These are phyloP conservation scores for Eulithis prunata DNA, from an alignment of 2,888 invertebrate genomes.

Conservation along the genomic window DNA sequence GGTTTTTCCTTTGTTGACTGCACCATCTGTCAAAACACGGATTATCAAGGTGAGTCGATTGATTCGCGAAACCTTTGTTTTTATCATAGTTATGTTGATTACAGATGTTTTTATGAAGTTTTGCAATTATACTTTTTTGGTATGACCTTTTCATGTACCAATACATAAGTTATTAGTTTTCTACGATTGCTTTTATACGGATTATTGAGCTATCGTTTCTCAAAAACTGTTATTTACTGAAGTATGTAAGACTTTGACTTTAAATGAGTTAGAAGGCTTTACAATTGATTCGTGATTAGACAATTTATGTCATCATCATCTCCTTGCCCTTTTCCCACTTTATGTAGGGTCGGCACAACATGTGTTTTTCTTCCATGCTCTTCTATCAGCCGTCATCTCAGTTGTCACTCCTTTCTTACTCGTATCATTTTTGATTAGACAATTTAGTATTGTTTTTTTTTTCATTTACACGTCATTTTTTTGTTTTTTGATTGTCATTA, in stretches of 20 bases:
- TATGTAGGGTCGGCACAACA: too few relatives aligned
- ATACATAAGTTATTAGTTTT: neutral
- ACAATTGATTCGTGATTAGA: too few relatives aligned
- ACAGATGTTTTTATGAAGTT: slow-evolving; percentile 6
- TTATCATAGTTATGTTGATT: slow-evolving; percentile 14
- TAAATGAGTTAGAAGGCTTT: slow-evolving; percentile 48
- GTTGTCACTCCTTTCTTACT: too few relatives aligned
- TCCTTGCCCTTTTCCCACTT: too few relatives aligned
- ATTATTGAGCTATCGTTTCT: neutral
- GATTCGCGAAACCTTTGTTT: slow-evolving; percentile 54
- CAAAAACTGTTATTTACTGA: neutral
- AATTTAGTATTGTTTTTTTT: too few relatives aligned
- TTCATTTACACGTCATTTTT: too few relatives aligned
- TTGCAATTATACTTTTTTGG: slow-evolving; percentile 7
- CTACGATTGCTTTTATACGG: neutral
- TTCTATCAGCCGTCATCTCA: too few relatives aligned
- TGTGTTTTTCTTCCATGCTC: too few relatives aligned
- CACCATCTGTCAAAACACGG: slow-evolving; percentile 74
- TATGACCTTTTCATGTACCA: slow-evolving; percentile 2
- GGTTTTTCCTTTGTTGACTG: slow-evolving; percentile 62
- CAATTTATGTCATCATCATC: too few relatives aligned
- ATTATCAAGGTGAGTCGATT: slow-evolving; percentile 71
- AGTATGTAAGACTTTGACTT: too few relatives aligned
- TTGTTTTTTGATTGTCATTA: too few relatives aligned
- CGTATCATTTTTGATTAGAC: too few relatives aligned